Evolutionary conservation across 2,888 invertebrate genomes (phyloP), one percentile per base, ranked within the genome.

Genomic region (Tipula lateralis): DNA sequence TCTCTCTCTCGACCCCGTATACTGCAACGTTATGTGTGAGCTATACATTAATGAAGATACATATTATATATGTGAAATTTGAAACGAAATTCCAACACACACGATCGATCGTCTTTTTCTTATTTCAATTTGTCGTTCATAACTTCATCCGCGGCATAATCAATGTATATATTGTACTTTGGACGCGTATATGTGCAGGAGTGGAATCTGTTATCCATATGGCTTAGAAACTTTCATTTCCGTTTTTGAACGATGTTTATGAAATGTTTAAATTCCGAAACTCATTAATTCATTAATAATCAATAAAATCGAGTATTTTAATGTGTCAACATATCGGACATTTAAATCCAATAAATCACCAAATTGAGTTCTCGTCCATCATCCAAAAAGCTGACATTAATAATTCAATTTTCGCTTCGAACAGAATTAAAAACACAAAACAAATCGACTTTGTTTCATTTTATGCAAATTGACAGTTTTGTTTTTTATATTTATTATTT

Each of bases 321-420:
- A n/a, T n/a, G n/a, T 66, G 66, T 66, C 66, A 66, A 66, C n/a
- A n/a, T 66, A 4, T 66, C 66, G 66, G 66, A 66, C 66, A 66
- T 66, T 19, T 66, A 66, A 66, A 66, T 24, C 66, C 9, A 66
- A 66, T 66, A 66, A 66, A 66, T 66, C 66, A 66, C 24, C 12
- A 66, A 66, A 66, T 66, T 66, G 66, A 66, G 66, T 66, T 66
- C 66, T 66, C 66, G 66, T 66, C 24, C 66, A 66, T 66, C 66
- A 66, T 66, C 66, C 66, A 66, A 66, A 66, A 66, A 66, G 66
- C 66, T 66, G 66, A 66, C 66, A 24, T 24, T 66, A 66, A 66
- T 66, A 66, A 66, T 66, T 66, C 66, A 66, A 66, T 24, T 66
- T 66, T 66, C 66, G 66, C 44, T 44, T 44, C 16, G 44, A 44